Evolutionary conservation across 2,113 vertebrate genomes (phyloP).

Genomic region (Abramis brama): DNA sequence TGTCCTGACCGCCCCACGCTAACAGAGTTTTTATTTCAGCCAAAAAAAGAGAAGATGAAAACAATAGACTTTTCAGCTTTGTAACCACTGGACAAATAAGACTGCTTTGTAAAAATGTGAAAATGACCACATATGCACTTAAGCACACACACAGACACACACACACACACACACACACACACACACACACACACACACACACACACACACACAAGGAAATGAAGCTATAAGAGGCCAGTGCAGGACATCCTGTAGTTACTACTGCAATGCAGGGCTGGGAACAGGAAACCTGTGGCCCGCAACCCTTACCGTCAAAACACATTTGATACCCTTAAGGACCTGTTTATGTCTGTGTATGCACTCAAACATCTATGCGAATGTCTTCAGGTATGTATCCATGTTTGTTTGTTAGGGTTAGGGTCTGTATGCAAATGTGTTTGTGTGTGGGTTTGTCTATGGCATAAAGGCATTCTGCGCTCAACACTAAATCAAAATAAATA

Average conservation of each 20-base stretch:
- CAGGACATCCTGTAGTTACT: slow-evolving; percentile 47
- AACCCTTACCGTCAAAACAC: background rate
- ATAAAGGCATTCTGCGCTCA: background rate
- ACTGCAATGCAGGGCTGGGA: slow-evolving; percentile 21
- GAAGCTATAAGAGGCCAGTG: background rate
- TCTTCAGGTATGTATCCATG: background rate
- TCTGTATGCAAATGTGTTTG: background rate
- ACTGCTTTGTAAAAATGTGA: background rate
- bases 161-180: background rate
- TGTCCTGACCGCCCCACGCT: background rate
- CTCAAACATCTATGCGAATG: background rate
- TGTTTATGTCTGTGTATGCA: background rate
- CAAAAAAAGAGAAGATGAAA: background rate
- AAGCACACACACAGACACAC: background rate
- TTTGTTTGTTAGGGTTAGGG: background rate
- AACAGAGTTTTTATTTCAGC: background rate
- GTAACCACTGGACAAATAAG: background rate
- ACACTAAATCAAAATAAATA: too few species aligned
- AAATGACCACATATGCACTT: background rate
- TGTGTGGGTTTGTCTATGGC: background rate
- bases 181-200: background rate
- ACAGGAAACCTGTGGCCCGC: slow-evolving; percentile 54
- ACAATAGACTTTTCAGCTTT: background rate
- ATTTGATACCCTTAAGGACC: background rate
- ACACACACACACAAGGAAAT: slow-evolving; percentile 4